Percentiles rank a stretch among this genome's conserved stretches.
These are phyloP conservation scores for Hydropsyche tenuis DNA, from an alignment of 1,140 invertebrate species.

Conservation along the genomic window DNA sequence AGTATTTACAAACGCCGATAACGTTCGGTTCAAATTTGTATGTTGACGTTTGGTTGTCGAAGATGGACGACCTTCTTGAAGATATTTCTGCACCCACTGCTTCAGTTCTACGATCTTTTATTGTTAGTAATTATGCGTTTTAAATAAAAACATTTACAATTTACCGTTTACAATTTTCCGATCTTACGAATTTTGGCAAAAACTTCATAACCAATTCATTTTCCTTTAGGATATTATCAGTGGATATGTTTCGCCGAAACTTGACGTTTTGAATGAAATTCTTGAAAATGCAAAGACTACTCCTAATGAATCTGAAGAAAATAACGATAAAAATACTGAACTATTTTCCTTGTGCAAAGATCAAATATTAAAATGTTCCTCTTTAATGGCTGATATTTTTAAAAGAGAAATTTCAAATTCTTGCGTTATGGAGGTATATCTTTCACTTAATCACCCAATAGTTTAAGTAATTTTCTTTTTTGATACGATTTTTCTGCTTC, in stretches of 20 bases:
- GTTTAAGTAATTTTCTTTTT: no score
- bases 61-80: neutral
- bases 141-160: neutral
- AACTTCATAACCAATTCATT: neutral
- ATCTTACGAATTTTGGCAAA: no score
- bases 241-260: constrained; percentile 1
- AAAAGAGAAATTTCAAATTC: constrained; percentile 41
- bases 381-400: constrained; percentile 46
- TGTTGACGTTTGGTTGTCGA: neutral
- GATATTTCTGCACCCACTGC: neutral
- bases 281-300: neutral
- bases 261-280: neutral
- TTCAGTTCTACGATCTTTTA: neutral
- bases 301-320: neutral
- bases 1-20: neutral
- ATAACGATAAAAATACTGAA: constrained; percentile 7
- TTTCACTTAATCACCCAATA: neutral
- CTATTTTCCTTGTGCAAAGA: constrained; percentile 38
- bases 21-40: neutral
- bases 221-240: neutral
- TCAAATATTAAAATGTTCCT: constrained; percentile 44
- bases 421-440: constrained; percentile 37
- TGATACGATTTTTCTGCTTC: constrained; percentile 14
- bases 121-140: neutral
- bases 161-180: neutral